Evolutionary conservation across 2,113 vertebrate species (phyloP).

Genomic region (Meles meles): DNA sequence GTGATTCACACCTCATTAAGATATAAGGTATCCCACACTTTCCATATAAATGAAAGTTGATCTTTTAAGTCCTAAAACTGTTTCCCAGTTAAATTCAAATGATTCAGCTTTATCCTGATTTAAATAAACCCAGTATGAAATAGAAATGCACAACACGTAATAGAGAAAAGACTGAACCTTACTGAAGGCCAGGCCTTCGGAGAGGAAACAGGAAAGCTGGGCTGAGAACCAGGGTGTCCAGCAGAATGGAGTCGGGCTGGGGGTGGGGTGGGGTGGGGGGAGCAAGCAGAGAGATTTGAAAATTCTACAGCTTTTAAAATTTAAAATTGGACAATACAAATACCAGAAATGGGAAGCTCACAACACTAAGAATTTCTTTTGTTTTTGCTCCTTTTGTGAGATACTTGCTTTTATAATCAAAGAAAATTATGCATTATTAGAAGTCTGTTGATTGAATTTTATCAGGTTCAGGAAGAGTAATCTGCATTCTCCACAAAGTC

Average conservation of each 20-base stretch:
- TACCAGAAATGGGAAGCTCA: background rate
- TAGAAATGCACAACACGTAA: background rate
- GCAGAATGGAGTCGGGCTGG: rapidly evolving
- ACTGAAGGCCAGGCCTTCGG: background rate
- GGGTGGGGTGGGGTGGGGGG: rapidly evolving
- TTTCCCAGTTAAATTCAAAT: background rate
- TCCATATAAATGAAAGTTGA: background rate
- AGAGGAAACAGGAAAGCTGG: background rate
- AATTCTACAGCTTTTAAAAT: background rate
- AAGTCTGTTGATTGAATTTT: background rate
- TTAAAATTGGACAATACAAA: background rate
- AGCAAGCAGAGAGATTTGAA: background rate
- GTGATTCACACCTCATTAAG: background rate
- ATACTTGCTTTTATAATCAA: background rate
- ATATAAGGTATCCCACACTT: background rate
- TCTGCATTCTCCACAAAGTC: background rate
- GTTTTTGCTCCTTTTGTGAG: background rate
- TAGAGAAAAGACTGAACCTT: background rate
- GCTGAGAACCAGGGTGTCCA: background rate
- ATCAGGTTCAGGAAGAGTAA: background rate
- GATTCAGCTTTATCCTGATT: background rate
- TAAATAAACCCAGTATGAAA: background rate
- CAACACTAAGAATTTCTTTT: background rate
- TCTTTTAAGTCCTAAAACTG: background rate
- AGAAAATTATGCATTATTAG: background rate